phyloP scores from a whole-genome alignment of 2,888 invertebrate species.

The Melieria picta region DNA sequence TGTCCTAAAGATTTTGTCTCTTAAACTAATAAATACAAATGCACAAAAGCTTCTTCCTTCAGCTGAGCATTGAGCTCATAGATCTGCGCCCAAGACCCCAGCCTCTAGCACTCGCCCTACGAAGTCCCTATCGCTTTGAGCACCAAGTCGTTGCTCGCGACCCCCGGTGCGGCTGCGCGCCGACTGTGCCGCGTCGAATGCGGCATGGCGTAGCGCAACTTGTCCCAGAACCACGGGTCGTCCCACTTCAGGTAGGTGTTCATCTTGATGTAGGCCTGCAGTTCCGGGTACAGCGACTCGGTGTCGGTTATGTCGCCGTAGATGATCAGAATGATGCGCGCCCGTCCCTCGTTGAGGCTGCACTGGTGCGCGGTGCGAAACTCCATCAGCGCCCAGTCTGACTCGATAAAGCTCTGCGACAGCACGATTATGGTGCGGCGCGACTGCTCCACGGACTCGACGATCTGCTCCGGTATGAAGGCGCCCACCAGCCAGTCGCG shows the following conservation, averaged over 20 bases:
- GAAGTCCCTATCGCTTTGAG: no score
- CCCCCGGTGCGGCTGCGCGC: no score
- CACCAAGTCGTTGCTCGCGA: no score
- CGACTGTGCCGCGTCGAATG: conserved; percentile 62
- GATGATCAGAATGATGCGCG: conserved; percentile 75
- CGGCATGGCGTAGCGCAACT: conserved; percentile 76
- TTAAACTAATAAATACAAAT: no score
- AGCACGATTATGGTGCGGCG: conserved; percentile 74
- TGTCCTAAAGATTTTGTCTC: no score
- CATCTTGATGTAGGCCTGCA: conserved; percentile 74
- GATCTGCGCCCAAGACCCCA: no score
- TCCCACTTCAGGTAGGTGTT: conserved; percentile 83
- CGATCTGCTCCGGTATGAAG: conserved; percentile 75
- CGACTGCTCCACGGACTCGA: conserved; percentile 74
- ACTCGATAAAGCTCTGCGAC: conserved; percentile 75
- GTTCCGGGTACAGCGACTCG: conserved; percentile 72
- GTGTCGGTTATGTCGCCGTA: conserved; percentile 73
- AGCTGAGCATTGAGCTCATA: no score
- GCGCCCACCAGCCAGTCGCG: conserved; percentile 79
- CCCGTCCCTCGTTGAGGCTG: conserved; percentile 72
- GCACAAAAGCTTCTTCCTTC: no score
- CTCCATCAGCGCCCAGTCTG: conserved; percentile 78
- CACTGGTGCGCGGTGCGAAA: conserved; percentile 76
- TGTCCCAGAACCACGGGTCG: conserved; percentile 82
- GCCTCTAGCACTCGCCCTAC: no score